These are phyloP conservation scores for Etheostoma nigrum DNA, from an alignment of 2,797 vertebrate species.

Conservation along the genomic window DNA sequence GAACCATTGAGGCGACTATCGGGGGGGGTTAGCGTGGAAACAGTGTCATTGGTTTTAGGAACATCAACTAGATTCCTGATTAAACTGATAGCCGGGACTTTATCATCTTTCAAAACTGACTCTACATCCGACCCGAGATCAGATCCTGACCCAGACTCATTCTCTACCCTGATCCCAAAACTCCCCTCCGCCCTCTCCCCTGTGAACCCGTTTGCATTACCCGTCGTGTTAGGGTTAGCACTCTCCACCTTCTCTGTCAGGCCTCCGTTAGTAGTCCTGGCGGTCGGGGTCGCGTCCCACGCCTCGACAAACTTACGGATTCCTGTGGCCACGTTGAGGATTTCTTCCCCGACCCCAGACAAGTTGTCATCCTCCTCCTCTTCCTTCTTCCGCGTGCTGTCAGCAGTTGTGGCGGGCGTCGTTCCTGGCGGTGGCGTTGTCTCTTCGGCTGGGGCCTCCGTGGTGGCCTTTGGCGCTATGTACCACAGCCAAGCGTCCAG, in stretches of 20 bases:
- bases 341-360: slow-evolving; percentile 80
- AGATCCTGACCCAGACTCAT: slow-evolving; percentile 32
- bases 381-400: slow-evolving; percentile 15
- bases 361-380: slow-evolving; percentile 67
- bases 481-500: slow-evolving; percentile 68
- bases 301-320: slow-evolving; percentile 77
- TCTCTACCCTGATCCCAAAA: slow-evolving; percentile 30
- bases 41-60: slow-evolving; percentile 20
- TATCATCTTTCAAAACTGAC: slow-evolving; percentile 9
- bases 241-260: slow-evolving; percentile 56
- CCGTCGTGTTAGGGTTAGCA: slow-evolving; percentile 58
- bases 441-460: neutral
- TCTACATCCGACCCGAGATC: slow-evolving; percentile 25
- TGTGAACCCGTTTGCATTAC: slow-evolving; percentile 65
- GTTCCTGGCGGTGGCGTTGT: neutral
- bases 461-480: fast-evolving
- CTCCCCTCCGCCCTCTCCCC: slow-evolving; percentile 48
- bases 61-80: slow-evolving; percentile 4
- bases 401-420: neutral
- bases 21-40: neutral
- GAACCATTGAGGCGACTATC: slow-evolving; percentile 6
- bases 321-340: slow-evolving; percentile 74
- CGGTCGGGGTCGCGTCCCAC: slow-evolving; percentile 69
- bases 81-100: slow-evolving; percentile 19
- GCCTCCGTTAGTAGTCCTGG: slow-evolving; percentile 20